phyloP scores from a whole-genome alignment of 2,888 invertebrate species.

The Dioctria linearis region DNA sequence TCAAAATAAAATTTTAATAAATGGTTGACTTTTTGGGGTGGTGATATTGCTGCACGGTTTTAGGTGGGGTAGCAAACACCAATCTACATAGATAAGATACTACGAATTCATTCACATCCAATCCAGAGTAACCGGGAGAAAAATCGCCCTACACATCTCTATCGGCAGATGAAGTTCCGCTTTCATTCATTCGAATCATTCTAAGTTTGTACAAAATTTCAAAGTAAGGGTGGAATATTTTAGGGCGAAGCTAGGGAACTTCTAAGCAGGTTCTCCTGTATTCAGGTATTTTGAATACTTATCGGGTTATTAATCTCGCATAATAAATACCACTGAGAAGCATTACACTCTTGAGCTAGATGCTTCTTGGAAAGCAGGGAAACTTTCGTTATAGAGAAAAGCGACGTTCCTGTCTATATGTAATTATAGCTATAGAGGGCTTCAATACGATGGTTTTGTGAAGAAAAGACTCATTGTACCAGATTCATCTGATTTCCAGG shows the following conservation, averaged over 20 bases:
- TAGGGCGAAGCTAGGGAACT: background rate
- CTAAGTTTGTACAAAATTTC: background rate
- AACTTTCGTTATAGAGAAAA: constrained; percentile 7
- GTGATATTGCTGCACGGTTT: constrained; percentile 2
- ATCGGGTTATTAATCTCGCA: constrained; percentile 53
- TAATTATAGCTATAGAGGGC: background rate
- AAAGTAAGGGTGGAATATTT: background rate
- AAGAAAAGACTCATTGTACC: constrained; percentile 20
- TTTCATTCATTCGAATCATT: constrained; percentile 18
- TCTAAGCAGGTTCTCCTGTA: background rate
- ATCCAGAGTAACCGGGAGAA: constrained; percentile 7
- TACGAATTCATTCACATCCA: constrained; percentile 40
- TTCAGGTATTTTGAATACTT: constrained; percentile 50
- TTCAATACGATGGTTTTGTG: too few relatives aligned
- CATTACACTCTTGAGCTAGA: constrained; percentile 40
- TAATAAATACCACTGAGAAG: constrained; percentile 45
- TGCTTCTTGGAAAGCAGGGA: constrained; percentile 1
- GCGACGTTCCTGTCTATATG: background rate
- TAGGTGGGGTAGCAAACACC: background rate
- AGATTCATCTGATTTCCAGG: constrained; percentile 34
- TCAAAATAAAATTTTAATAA: constrained; percentile 4
- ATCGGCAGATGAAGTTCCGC: constrained; percentile 1
- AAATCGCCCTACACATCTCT: background rate
- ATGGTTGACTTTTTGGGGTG: constrained; percentile 3
- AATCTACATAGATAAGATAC: constrained; percentile 17